A percentile compares a stretch with the other conserved stretches of the same genome.
Evolutionary conservation across 2,888 invertebrate species (phyloP).

Genomic region (Nematopogon swammerdamellus): DNA sequence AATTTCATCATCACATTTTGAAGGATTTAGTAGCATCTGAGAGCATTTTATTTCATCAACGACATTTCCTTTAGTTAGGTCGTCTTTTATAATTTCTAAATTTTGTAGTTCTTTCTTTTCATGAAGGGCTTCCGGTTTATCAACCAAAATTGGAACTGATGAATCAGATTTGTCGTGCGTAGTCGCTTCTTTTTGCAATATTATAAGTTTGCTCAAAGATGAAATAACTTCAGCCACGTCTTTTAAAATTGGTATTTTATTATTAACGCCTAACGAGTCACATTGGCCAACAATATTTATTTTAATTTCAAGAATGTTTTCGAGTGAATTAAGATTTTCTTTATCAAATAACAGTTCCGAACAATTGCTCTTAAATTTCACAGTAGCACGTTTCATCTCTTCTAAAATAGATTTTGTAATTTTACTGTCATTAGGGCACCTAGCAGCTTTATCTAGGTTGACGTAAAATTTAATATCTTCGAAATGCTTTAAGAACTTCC

Average conservation of each 20-base stretch:
- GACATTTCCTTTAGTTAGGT: no score
- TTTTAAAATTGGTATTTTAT: conserved; percentile 41
- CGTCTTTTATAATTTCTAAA: not conserved
- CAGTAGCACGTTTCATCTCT: conserved; percentile 25
- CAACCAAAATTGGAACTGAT: no score
- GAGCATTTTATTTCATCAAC: no score
- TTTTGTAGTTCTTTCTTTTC: not conserved
- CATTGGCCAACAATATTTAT: conserved; percentile 15
- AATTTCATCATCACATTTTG: no score
- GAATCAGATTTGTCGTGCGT: no score
- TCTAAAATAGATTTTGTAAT: conserved; percentile 39
- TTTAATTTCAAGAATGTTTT: conserved; percentile 14
- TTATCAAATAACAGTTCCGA: not conserved
- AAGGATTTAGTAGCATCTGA: no score
- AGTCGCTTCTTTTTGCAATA: no score
- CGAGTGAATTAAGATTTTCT: not conserved
- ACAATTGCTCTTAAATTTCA: conserved; percentile 10
- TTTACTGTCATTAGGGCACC: conserved; percentile 37
- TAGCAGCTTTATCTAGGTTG: conserved; percentile 45
- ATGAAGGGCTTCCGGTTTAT: conserved; percentile 7
- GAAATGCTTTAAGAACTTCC: conserved; percentile 40
- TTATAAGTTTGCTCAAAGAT: conserved; percentile 12
- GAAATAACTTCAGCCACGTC: conserved; percentile 22
- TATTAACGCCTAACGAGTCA: conserved; percentile 34
- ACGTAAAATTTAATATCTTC: conserved; percentile 49